A percentile compares a stretch with the other conserved stretches of the same genome.
Evolutionary conservation across 2,888 invertebrate genomes (phyloP).

Genomic region (Agonopterix alstromeriana): DNA sequence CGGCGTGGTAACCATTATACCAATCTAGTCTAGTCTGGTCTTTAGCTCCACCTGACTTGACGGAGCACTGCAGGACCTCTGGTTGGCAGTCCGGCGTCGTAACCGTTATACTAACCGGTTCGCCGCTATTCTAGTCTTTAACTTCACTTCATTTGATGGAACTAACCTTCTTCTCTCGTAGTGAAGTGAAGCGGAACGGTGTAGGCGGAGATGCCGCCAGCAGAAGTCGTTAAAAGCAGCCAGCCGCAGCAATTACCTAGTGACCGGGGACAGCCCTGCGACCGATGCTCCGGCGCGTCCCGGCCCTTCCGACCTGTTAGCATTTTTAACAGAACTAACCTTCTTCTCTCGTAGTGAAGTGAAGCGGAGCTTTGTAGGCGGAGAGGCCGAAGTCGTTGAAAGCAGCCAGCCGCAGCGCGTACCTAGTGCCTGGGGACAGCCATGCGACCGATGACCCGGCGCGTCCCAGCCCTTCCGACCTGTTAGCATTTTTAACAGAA

Average conservation of each 20-base stretch:
- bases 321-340: conserved; percentile 64
- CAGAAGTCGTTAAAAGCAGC: conserved; percentile 91
- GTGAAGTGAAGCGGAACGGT: conserved; percentile 85
- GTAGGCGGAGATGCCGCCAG: conserved; percentile 85
- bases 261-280: conserved; percentile 84
- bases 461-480: conserved; percentile 69
- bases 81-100: no score
- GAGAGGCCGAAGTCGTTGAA: conserved; percentile 91
- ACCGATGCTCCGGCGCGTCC: conserved; percentile 70
- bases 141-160: no score
- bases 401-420: conserved; percentile 87
- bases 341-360: conserved; percentile 90
- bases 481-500: conserved; percentile 13
- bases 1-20: no score
- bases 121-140: no score
- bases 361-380: conserved; percentile 85
- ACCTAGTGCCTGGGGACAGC: conserved; percentile 87
- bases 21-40: no score
- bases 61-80: no score
- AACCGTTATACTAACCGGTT: no score
- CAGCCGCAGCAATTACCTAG: conserved; percentile 86
- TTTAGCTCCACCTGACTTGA: no score
- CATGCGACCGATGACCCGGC: no score
- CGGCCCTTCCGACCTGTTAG: conserved; percentile 55
- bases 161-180: conserved; percentile 88